Percentiles rank a stretch among this genome's conserved stretches.
Conservation (phyloP, 35 echinoderm and acorn worm species). For the Heliocidaris tuberculata region DNA sequence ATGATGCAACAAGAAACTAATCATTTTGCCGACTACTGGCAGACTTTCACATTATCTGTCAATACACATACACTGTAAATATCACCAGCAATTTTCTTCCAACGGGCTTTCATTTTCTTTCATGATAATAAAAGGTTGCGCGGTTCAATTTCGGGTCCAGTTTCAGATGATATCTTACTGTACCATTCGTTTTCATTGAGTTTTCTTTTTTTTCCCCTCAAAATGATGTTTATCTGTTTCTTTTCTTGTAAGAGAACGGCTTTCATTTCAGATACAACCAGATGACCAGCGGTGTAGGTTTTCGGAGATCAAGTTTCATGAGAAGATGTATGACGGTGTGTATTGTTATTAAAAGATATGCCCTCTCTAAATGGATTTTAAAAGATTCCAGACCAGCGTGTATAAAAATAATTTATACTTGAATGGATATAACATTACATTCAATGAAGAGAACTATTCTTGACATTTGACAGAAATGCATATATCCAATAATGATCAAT, state of each 20-base stretch:
- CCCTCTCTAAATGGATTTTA: too few species aligned
- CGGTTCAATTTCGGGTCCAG: background rate
- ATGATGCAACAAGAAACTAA: background rate
- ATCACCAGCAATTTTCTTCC: background rate
- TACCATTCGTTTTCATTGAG: background rate
- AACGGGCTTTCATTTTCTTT: background rate
- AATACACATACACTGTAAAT: background rate
- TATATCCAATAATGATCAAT: too few species aligned
- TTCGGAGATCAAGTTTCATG: background rate
- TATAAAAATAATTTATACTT: too few species aligned
- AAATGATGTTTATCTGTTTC: background rate
- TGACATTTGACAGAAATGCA: too few species aligned
- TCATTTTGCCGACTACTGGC: background rate
- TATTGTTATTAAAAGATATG: too few species aligned
- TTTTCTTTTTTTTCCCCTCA: background rate
- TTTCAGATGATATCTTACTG: background rate
- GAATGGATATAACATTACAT: too few species aligned
- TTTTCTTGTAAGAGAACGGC: background rate
- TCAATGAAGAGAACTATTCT: too few species aligned
- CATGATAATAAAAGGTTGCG: background rate
- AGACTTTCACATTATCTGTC: background rate
- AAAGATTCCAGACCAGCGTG: too few species aligned
- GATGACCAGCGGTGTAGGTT: background rate
- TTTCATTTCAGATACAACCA: background rate
- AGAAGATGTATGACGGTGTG: too few species aligned